phyloP scores from a whole-genome alignment of 2,113 vertebrate genomes.

The Prolemur simus region DNA sequence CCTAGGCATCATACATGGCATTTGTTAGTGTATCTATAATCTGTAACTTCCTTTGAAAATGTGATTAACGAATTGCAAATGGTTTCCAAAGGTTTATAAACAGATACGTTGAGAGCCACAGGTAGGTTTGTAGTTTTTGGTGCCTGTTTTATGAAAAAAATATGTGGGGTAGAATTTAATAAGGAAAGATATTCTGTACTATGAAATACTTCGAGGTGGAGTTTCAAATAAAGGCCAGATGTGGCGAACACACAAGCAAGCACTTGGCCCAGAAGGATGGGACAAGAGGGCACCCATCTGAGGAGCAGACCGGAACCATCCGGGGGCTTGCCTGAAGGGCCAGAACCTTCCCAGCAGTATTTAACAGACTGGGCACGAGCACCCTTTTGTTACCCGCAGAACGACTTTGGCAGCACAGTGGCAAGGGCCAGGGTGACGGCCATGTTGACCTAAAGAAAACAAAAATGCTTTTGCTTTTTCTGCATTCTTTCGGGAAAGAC shows the following conservation, averaged over 20 bases:
- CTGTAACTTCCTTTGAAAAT: conserved; percentile 81
- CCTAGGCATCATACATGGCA: conserved; percentile 57
- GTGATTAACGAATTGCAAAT: conserved; percentile 77
- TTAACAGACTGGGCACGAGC: too few species aligned
- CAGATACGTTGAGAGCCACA: conserved; percentile 71
- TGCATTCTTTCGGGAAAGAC: background rate
- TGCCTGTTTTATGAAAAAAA: conserved; percentile 77
- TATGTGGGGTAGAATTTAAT: conserved; percentile 77
- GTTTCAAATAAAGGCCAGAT: conserved; percentile 79
- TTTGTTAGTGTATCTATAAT: conserved; percentile 77
- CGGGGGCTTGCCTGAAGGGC: fast-evolving
- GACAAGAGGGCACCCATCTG: background rate
- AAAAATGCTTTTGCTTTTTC: background rate
- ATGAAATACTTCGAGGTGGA: conserved; percentile 74
- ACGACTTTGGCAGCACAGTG: background rate
- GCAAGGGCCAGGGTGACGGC: background rate
- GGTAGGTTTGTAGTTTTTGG: conserved; percentile 77
- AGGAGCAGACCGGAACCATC: background rate
- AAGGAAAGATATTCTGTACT: conserved; percentile 77
- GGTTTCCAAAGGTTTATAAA: conserved; percentile 77
- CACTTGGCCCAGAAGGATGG: background rate
- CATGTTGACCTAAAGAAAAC: background rate
- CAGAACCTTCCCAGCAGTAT: background rate
- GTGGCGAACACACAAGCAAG: conserved; percentile 53
- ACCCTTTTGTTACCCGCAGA: background rate